Evolutionary conservation across 2,888 invertebrate species (phyloP).

Genomic region (Sacculina carcini): DNA sequence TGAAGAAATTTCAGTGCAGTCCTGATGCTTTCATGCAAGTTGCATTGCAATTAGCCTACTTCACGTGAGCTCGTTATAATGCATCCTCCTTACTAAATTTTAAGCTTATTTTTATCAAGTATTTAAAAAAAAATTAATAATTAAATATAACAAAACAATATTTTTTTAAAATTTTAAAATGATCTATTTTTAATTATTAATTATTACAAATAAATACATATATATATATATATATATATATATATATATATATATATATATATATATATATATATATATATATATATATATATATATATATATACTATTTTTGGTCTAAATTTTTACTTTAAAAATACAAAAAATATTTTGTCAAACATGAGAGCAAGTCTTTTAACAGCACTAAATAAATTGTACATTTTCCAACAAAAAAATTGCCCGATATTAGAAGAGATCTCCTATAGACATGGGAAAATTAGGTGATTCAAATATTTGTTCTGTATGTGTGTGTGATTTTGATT

Average conservation of each 20-base stretch:
- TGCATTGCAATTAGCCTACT: slow-evolving; percentile 77
- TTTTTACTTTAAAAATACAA: too few species aligned
- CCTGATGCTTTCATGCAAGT: slow-evolving; percentile 93
- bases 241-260: slow-evolving; percentile 3
- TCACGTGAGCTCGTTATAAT: slow-evolving; percentile 33
- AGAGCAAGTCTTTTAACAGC: too few species aligned
- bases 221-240: slow-evolving; percentile 1
- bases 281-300: slow-evolving; percentile 6
- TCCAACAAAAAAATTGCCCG: too few species aligned
- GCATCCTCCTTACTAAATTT: background rate
- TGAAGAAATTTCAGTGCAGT: slow-evolving; percentile 71
- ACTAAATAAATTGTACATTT: too few species aligned
- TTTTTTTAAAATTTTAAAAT: slow-evolving; percentile 1
- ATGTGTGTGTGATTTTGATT: too few species aligned
- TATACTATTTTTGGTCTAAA: too few species aligned
- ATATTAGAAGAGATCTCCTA: too few species aligned
- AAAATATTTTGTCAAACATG: too few species aligned
- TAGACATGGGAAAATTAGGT: too few species aligned
- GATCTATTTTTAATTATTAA: too few species aligned
- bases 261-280: slow-evolving; percentile 1
- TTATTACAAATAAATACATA: slow-evolving; percentile 4
- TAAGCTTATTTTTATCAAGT: background rate
- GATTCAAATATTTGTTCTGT: too few species aligned
- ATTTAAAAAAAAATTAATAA: background rate
- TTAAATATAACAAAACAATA: background rate